Evolutionary conservation across 2,113 vertebrate species (phyloP).

Genomic region (Centropristis striata): DNA sequence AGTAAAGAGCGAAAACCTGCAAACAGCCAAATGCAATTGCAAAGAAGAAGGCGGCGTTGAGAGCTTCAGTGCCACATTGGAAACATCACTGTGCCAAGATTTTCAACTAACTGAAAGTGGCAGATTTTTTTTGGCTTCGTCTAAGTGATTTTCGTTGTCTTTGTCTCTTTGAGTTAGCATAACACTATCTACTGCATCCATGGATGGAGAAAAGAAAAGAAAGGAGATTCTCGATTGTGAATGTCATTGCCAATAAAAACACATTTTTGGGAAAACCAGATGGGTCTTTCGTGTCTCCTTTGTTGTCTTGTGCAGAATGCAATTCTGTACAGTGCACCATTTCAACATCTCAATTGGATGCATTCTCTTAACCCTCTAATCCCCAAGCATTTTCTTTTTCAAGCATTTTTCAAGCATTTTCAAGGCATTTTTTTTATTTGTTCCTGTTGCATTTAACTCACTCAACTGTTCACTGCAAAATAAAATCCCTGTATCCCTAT

Average conservation of each 20-base stretch:
- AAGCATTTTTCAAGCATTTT: no score
- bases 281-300: slow-evolving; percentile 26
- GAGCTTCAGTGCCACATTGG: neutral
- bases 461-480: no score
- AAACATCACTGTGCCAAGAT: slow-evolving; percentile 12
- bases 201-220: slow-evolving; percentile 10
- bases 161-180: slow-evolving; percentile 39
- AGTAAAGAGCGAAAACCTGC: neutral
- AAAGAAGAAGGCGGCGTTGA: neutral
- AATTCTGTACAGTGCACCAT: neutral
- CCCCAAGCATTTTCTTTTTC: no score
- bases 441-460: no score
- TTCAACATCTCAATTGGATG: neutral
- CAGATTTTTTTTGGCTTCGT: slow-evolving; percentile 20
- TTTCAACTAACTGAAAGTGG: slow-evolving; percentile 20
- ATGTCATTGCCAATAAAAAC: slow-evolving; percentile 5
- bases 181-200: neutral
- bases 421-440: no score
- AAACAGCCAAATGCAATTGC: neutral
- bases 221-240: slow-evolving; percentile 2
- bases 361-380: neutral
- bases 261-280: neutral
- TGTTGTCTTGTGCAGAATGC: neutral
- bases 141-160: slow-evolving; percentile 48
- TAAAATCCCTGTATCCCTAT: no score